These are phyloP conservation scores for Umimayanthus chanpuru DNA, from an alignment of 92 coral and sea anemone genomes.

Conservation along the genomic window DNA sequence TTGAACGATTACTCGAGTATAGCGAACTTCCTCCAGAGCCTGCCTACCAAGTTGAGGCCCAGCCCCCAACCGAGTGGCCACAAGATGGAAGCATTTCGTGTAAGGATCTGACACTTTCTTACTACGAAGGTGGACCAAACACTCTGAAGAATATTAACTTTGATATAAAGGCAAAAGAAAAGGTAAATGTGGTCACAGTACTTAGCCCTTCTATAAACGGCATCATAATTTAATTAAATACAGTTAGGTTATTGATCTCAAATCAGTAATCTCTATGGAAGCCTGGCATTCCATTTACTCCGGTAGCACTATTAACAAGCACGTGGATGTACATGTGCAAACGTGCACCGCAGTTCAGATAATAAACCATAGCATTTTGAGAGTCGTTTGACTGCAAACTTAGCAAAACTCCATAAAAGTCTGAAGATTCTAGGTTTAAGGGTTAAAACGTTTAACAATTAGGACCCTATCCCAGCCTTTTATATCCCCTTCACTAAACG, in stretches of 20 bases:
- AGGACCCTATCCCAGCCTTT: too few relatives aligned
- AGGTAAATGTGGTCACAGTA: constrained; percentile 5
- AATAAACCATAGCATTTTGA: too few relatives aligned
- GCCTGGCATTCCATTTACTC: too few relatives aligned
- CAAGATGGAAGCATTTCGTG: constrained; percentile 51
- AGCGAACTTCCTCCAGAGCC: constrained; percentile 48
- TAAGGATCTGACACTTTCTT: constrained; percentile 49
- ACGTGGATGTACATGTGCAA: too few relatives aligned
- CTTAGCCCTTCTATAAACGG: neutral
- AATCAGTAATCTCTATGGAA: too few relatives aligned
- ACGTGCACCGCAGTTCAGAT: too few relatives aligned
- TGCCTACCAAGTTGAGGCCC: constrained; percentile 18
- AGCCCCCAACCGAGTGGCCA: constrained; percentile 45
- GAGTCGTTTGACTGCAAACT: too few relatives aligned
- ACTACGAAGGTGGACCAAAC: constrained; percentile 51
- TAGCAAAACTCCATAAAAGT: too few relatives aligned
- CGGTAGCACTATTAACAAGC: too few relatives aligned
- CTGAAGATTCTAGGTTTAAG: too few relatives aligned
- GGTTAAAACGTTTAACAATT: too few relatives aligned
- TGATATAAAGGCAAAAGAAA: constrained; percentile 48
- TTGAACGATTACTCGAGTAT: constrained; percentile 56
- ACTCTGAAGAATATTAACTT: constrained; percentile 46
- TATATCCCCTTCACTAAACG: too few relatives aligned
- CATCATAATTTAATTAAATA: neutral
- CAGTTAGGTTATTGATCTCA: neutral